phyloP scores from a whole-genome alignment of 92 coral and sea anemone species.

The Umimayanthus kanabou region DNA sequence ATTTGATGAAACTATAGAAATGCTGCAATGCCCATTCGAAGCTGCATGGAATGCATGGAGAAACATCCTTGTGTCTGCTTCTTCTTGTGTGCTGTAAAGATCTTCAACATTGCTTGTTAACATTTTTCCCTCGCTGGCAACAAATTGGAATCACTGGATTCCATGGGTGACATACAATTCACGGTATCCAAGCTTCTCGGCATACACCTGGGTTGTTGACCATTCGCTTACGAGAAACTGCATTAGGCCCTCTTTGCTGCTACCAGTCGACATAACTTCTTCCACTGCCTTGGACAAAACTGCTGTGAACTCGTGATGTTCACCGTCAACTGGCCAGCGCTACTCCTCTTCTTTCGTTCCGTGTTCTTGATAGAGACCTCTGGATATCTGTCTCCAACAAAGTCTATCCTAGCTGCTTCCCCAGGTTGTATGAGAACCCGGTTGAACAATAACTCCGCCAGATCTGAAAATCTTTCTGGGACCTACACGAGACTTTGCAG shows the following conservation, averaged over 20 bases:
- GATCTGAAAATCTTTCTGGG: slow-evolving; percentile 52
- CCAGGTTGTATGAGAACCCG: slow-evolving; percentile 48
- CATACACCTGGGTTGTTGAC: background rate
- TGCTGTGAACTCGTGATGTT: slow-evolving; percentile 62
- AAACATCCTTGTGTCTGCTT: slow-evolving; percentile 43
- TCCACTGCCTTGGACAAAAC: slow-evolving; percentile 50
- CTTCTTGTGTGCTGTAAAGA: slow-evolving; percentile 51
- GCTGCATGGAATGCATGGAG: slow-evolving; percentile 51
- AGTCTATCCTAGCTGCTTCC: slow-evolving; percentile 52
- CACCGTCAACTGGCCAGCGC: slow-evolving; percentile 44
- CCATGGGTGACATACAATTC: slow-evolving; percentile 17
- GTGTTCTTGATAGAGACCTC: slow-evolving; percentile 49
- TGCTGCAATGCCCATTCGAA: slow-evolving; percentile 26
- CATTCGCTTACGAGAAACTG: slow-evolving; percentile 7
- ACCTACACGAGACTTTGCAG: slow-evolving; percentile 52
- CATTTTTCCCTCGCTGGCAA: slow-evolving; percentile 2
- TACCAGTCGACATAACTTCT: slow-evolving; percentile 56
- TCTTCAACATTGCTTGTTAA: slow-evolving; percentile 17
- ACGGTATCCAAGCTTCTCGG: slow-evolving; percentile 29
- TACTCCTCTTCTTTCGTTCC: slow-evolving; percentile 51
- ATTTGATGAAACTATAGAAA: slow-evolving; percentile 50
- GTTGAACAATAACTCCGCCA: slow-evolving; percentile 52
- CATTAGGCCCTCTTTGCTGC: slow-evolving; percentile 37
- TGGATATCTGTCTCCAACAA: slow-evolving; percentile 65
- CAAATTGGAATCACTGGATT: slow-evolving; percentile 19